These are phyloP conservation scores for Dione vanillae DNA, from an alignment of 2,888 invertebrate species.

Conservation along the genomic window DNA sequence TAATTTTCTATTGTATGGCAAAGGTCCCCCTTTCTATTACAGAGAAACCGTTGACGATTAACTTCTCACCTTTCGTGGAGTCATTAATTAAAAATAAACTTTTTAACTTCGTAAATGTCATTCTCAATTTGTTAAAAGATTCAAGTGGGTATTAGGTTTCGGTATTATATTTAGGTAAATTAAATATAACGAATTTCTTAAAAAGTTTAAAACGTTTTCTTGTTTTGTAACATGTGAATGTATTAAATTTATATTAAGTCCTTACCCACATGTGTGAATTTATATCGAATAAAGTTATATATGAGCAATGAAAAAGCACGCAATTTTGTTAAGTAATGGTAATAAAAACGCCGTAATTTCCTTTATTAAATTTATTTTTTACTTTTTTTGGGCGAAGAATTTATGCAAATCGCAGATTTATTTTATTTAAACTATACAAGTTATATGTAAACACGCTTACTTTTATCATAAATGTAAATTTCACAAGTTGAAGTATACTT, in stretches of 20 bases:
- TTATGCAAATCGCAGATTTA: no score
- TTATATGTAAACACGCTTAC: not conserved
- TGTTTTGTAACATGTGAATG: no score
- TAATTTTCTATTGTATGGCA: conserved; percentile 28
- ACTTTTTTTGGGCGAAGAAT: no score
- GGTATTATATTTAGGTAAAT: not conserved
- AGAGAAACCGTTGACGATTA: conserved; percentile 24
- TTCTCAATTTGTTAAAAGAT: not conserved
- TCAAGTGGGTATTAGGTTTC: not conserved
- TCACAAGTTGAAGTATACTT: not conserved
- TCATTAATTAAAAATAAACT: conserved; percentile 27
- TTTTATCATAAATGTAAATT: not conserved
- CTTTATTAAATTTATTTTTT: no score
- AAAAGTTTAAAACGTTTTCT: not conserved
- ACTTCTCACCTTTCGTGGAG: conserved; percentile 23
- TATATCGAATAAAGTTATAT: no score
- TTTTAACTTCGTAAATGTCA: conserved; percentile 1
- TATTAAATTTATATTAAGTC: no score
- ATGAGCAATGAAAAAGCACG: no score
- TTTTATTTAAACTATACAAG: not conserved
- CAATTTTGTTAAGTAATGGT: no score
- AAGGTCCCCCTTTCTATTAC: conserved; percentile 28
- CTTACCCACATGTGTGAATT: no score
- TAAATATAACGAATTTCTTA: not conserved
- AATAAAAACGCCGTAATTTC: no score